Conservation (phyloP, 2,888 invertebrate genomes). For the Amiota mariae region DNA sequence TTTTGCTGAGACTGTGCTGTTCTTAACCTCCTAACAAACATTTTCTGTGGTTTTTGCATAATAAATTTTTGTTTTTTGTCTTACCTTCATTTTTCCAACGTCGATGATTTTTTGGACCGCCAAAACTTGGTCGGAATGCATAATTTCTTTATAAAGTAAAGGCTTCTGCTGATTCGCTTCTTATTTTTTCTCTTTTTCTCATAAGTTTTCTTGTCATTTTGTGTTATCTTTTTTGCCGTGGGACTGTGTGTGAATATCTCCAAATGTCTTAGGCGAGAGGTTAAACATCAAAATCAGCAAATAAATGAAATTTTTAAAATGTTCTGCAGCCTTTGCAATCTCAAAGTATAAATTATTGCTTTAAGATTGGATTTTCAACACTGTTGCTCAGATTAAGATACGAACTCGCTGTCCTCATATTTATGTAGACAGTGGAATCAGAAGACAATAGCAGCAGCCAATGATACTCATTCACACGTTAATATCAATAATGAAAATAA, state of each 20-base stretch:
- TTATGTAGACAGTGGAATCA: slow-evolving; percentile 24
- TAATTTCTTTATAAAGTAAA: slow-evolving; percentile 67
- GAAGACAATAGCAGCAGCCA: slow-evolving; percentile 23
- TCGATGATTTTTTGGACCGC: slow-evolving; percentile 55
- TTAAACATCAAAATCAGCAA: slow-evolving; percentile 15
- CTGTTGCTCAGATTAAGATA: slow-evolving; percentile 69
- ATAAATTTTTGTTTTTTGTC: slow-evolving; percentile 59
- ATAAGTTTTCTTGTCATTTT: slow-evolving; percentile 6
- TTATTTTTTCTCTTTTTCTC: slow-evolving; percentile 25
- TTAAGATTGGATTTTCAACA: slow-evolving; percentile 72
- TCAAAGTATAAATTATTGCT: slow-evolving; percentile 71
- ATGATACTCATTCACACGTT: slow-evolving; percentile 11
- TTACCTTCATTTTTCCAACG: neutral
- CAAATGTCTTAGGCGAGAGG: neutral
- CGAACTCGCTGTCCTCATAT: slow-evolving; percentile 38
- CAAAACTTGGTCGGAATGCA: slow-evolving; percentile 65
- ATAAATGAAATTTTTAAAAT: slow-evolving; percentile 63
- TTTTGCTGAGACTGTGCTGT: neutral
- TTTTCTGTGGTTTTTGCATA: slow-evolving; percentile 69
- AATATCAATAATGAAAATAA: slow-evolving; percentile 48
- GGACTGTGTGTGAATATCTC: neutral
- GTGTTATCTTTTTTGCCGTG: slow-evolving; percentile 17
- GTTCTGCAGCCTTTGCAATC: slow-evolving; percentile 69
- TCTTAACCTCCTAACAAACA: slow-evolving; percentile 47
- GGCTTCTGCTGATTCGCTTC: slow-evolving; percentile 38